Evolutionary conservation across 53 echinoderm and acorn worm genomes (phyloP).

Genomic region (Astropecten irregularis): DNA sequence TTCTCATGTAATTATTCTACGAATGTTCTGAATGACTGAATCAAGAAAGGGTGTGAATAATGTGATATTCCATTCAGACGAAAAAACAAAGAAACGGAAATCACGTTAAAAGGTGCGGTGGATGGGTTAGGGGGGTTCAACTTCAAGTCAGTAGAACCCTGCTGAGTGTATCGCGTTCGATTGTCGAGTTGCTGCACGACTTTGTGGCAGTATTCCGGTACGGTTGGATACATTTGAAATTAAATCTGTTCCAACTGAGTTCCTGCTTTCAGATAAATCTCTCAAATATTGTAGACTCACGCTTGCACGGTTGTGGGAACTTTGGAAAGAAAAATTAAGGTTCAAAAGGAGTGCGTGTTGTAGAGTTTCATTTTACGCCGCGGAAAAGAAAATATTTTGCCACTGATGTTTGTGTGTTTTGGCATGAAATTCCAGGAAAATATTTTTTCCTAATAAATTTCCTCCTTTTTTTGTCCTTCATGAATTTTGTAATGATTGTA

Average conservation of each 20-base stretch:
- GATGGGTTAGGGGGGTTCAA: not conserved
- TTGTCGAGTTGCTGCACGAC: too few species aligned
- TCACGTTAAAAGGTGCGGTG: not conserved
- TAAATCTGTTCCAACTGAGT: not conserved
- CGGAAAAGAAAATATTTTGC: too few species aligned
- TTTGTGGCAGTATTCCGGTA: not conserved
- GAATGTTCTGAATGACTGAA: not conserved
- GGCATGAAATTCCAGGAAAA: too few species aligned
- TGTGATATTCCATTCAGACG: too few species aligned
- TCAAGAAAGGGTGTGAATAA: not conserved
- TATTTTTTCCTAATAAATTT: too few species aligned
- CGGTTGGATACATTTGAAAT: not conserved
- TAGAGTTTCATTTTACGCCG: too few species aligned
- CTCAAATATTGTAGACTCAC: not conserved
- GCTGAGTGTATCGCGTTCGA: too few species aligned
- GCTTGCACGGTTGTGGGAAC: not conserved
- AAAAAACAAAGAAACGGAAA: constrained; percentile 3
- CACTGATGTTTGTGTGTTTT: too few species aligned
- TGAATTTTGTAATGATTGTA: too few species aligned
- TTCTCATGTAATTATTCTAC: not conserved
- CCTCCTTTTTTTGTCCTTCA: too few species aligned
- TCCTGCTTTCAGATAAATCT: not conserved
- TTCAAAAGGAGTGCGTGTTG: too few species aligned
- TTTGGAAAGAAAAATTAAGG: not conserved
- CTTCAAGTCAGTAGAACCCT: too few species aligned